Conservation (phyloP, 1,140 invertebrate species). For the Gonatopus flavifemur region DNA sequence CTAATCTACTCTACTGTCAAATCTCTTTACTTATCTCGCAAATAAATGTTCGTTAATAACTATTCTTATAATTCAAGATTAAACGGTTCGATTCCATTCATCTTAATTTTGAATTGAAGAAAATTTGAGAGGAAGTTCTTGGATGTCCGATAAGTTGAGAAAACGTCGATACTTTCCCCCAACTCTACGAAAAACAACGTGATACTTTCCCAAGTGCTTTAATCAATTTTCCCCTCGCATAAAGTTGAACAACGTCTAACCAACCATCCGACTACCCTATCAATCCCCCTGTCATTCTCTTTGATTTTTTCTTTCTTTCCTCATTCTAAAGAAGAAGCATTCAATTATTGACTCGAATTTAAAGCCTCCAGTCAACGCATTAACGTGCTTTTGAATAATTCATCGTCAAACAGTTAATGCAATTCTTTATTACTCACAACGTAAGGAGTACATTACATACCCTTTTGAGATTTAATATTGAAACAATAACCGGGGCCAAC, state of each 20-base stretch:
- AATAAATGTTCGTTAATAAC: conserved; percentile 25
- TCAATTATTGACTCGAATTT: conserved; percentile 40
- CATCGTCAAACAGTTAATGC: conserved; percentile 12
- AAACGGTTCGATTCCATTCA: conserved; percentile 23
- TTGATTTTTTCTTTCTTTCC: conserved; percentile 15
- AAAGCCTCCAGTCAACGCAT: conserved; percentile 24
- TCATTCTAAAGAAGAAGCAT: no score
- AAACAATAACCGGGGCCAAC: no score
- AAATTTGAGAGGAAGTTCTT: conserved; percentile 12
- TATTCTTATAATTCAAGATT: conserved; percentile 20
- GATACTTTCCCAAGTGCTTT: no score
- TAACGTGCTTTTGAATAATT: conserved; percentile 39
- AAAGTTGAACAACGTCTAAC: no score
- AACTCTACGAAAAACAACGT: conserved; percentile 12
- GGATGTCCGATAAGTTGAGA: conserved; percentile 13
- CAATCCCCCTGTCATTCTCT: no score
- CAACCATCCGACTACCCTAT: no score
- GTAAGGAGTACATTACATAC: no score
- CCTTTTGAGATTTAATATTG: no score
- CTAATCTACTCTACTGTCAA: no score
- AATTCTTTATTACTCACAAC: no score
- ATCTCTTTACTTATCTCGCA: no score
- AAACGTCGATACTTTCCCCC: conserved; percentile 20
- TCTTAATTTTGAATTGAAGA: conserved; percentile 12
- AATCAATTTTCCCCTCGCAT: no score